Percentiles rank a stretch among this genome's conserved stretches.
Evolutionary conservation across 2,797 vertebrate genomes (phyloP).

Genomic region (Orestias chungarensis): DNA sequence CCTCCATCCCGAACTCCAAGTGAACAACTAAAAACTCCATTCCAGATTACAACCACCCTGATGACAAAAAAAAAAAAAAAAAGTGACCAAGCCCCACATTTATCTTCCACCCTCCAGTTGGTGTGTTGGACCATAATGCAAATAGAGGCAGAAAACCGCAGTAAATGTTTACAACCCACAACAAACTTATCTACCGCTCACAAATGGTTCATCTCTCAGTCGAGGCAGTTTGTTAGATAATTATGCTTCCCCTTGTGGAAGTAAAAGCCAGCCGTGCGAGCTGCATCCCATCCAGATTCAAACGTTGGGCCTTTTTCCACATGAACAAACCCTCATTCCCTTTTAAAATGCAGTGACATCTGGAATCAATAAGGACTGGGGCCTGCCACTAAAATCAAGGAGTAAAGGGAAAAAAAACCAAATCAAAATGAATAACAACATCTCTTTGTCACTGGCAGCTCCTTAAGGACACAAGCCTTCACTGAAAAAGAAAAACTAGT

Average conservation of each 20-base stretch:
- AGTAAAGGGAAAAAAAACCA: constrained; percentile 14
- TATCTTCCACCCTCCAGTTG: constrained; percentile 59
- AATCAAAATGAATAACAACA: not conserved
- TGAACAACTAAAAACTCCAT: not conserved
- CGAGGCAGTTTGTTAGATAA: constrained; percentile 61
- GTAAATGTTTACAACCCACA: constrained; percentile 69
- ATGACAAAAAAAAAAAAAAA: not conserved
- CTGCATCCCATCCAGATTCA: constrained; percentile 65
- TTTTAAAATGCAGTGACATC: constrained; percentile 63
- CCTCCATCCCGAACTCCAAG: not conserved
- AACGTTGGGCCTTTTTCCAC: constrained; percentile 51
- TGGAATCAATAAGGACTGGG: constrained; percentile 67
- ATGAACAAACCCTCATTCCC: constrained; percentile 48
- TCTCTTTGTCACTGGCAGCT: constrained; percentile 38
- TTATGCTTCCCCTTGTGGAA: constrained; percentile 47
- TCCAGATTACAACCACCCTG: constrained; percentile 34
- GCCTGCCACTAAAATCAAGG: constrained; percentile 46
- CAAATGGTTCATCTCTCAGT: constrained; percentile 64
- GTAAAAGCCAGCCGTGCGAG: constrained; percentile 66
- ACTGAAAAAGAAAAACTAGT: not conserved
- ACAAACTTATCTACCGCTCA: constrained; percentile 68
- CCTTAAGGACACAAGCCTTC: not conserved
- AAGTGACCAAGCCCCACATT: constrained; percentile 34
- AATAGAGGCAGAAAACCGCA: constrained; percentile 63
- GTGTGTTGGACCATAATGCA: constrained; percentile 48